A percentile compares a stretch with the other conserved stretches of the same genome.
Conservation (phyloP, 2,797 vertebrate genomes). For the Siniperca undulata region DNA sequence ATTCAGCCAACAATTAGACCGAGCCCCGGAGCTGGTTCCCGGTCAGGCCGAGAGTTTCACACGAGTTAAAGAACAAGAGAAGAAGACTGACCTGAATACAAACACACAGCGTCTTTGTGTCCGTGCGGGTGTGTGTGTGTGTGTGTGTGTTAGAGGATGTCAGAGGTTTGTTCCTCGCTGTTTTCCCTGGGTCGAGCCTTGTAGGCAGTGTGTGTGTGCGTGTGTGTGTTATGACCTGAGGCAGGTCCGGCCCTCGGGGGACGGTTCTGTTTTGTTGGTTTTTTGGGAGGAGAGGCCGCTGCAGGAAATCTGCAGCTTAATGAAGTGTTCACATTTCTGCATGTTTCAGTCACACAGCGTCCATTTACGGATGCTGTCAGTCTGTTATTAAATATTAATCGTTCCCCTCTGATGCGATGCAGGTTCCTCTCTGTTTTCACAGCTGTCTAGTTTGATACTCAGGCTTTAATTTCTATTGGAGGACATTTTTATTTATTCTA, state of each 20-base stretch:
- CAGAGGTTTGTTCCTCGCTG: constrained; percentile 23
- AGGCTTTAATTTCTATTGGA: background rate
- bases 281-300: background rate
- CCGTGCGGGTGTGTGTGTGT: constrained; percentile 2
- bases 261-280: background rate
- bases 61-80: constrained; percentile 26
- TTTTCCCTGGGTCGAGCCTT: constrained; percentile 39
- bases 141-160: constrained; percentile 5
- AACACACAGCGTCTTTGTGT: constrained; percentile 4
- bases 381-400: background rate
- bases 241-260: constrained; percentile 30
- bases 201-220: constrained; percentile 27
- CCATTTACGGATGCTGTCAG: background rate
- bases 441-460: background rate
- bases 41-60: constrained; percentile 45
- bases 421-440: background rate
- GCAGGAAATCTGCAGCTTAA: background rate
- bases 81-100: constrained; percentile 49
- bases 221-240: constrained; percentile 41
- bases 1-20: constrained; percentile 61
- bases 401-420: background rate
- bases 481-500: background rate
- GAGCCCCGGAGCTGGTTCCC: constrained; percentile 63
- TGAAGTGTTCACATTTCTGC: constrained; percentile 1
- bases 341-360: background rate